Base-by-base conservation (phyloP, 2,797 vertebrate species). In the Poecilia picta region DNA sequence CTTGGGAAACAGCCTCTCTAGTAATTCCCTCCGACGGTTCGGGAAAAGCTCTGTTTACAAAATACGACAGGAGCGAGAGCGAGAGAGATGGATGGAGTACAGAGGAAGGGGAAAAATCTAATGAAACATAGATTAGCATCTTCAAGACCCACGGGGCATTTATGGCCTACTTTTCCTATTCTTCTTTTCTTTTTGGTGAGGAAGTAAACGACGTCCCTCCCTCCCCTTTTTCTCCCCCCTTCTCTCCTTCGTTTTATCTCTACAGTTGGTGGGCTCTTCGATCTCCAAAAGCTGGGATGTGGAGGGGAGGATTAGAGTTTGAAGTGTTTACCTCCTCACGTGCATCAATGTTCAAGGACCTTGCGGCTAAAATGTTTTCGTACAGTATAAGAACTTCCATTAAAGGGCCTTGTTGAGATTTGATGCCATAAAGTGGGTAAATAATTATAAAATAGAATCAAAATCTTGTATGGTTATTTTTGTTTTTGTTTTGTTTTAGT, bases 91-190 rank as follows among this genome's bases (percentile, higher is more conserved):
- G 68, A 78, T 79, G 68, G 66, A 83, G 83, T 53, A 72, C 76
- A 83, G 73, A 82, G 70, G 72, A 80, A 75, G 81, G 89, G 80
- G 88, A 86, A 85, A 78, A 92, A 93, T 94, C 89, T 93, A 94
- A 95, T 95, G 91, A 96, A 95, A 95, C 93, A 95, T 95, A 96
- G 95, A 96, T 96, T 95, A 94, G 92, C 89, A 95, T 95, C 89
- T 75, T 76, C 0, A 78, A 81, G 83, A 85, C 94, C 93, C 94
- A 88, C 74, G 33, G 89, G 95, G 94, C 90, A 75, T 95, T 94
- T 93, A 93, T 95, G 96, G 93, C 95, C 95, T 95, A 96, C 74
- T 93, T 94, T 94, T 91, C 80, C 85, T 84, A 92, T 94, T 92
- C 84, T 90, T 86, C 79, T 87, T 86, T 81, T 74, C 36, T 46